Conservation (phyloP, 1,140 invertebrate species). For the Drosophila kikkawai region DNA sequence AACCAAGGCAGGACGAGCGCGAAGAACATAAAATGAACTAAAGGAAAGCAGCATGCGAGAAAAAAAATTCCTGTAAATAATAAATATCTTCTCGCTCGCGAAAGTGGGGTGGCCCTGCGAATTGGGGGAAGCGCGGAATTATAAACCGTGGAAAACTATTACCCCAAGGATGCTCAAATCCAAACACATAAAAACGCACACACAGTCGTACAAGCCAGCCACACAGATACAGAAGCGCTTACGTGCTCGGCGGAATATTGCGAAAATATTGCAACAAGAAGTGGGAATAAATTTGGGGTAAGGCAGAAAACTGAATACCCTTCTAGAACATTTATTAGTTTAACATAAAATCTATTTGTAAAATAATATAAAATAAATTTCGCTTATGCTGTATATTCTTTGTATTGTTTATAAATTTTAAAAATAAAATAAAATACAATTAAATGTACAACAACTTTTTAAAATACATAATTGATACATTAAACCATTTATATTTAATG, state of each 20-base stretch:
- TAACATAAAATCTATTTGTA: neutral
- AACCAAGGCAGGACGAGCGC: constrained; percentile 31
- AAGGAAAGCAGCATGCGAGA: constrained; percentile 61
- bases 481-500: neutral
- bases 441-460: neutral
- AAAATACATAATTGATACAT: neutral
- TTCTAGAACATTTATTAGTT: neutral
- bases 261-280: constrained; percentile 74
- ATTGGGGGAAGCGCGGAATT: constrained; percentile 72
- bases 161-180: constrained; percentile 82
- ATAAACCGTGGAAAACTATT: constrained; percentile 83
- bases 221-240: constrained; percentile 63
- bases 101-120: constrained; percentile 5
- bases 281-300: neutral
- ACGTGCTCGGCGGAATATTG: constrained; percentile 75
- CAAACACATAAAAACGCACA: constrained; percentile 61
- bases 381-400: fast-evolving
- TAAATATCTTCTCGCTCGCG: constrained; percentile 65
- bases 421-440: neutral
- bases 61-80: constrained; percentile 81
- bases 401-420: neutral
- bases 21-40: constrained; percentile 47
- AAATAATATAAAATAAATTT: neutral
- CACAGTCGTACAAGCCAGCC: constrained; percentile 9
- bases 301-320: constrained; percentile 35